These are phyloP conservation scores for Lithophane leautieri DNA, from an alignment of 2,888 invertebrate species.

Conservation along the genomic window DNA sequence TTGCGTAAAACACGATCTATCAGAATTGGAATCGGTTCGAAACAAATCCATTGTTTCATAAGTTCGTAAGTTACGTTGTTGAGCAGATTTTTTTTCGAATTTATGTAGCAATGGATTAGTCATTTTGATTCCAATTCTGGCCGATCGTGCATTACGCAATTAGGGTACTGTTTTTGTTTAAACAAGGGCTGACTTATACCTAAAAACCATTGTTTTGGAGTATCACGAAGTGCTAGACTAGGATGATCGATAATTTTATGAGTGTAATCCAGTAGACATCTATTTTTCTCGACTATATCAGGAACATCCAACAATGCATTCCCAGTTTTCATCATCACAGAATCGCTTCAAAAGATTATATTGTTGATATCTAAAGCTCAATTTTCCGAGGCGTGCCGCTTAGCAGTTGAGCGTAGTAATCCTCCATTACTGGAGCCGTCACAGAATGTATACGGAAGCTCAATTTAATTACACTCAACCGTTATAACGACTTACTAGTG, in stretches of 20 bases:
- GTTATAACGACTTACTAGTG: constrained; percentile 84
- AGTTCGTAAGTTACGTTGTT: no score
- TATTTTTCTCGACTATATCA: background rate
- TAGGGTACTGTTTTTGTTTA: no score
- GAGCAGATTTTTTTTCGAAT: no score
- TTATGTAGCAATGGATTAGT: no score
- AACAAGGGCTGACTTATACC: no score
- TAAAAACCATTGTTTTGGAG: background rate
- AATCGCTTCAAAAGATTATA: constrained; percentile 64
- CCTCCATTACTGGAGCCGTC: constrained; percentile 67
- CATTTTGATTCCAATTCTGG: no score
- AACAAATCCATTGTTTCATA: no score
- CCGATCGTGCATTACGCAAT: no score
- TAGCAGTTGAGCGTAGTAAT: constrained; percentile 53
- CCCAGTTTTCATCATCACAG: constrained; percentile 17
- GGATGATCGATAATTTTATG: background rate
- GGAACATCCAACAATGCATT: background rate
- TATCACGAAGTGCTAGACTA: no score
- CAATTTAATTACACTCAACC: constrained; percentile 87
- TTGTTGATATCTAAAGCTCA: constrained; percentile 69
- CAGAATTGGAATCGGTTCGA: no score
- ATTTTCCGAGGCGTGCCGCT: constrained; percentile 67
- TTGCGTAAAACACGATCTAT: no score
- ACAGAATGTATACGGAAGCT: constrained; percentile 83
- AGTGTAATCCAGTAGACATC: background rate